These are phyloP conservation scores for Schizotus pectinicornis DNA, from an alignment of 2,888 invertebrate genomes.

Conservation along the genomic window DNA sequence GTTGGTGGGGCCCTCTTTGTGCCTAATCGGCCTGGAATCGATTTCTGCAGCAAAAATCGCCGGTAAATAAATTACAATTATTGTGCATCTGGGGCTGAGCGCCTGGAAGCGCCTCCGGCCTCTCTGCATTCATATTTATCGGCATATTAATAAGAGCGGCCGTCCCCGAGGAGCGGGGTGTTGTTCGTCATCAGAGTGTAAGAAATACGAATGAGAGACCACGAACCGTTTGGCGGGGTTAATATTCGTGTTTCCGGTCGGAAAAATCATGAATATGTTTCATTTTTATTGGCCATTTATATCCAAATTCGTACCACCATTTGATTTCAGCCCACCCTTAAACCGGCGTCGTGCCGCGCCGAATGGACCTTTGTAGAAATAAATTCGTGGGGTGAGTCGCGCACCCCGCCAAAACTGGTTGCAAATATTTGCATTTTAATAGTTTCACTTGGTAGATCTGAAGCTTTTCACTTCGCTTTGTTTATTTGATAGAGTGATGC, in stretches of 20 bases:
- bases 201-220: conserved; percentile 47
- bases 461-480: conserved; percentile 52
- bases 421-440: conserved; percentile 60
- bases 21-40: too few species aligned
- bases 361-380: conserved; percentile 44
- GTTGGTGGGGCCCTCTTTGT: too few species aligned
- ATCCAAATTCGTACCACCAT: conserved; percentile 54
- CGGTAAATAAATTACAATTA: too few species aligned
- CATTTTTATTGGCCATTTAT: conserved; percentile 61
- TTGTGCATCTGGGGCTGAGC: too few species aligned
- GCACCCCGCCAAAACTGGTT: conserved; percentile 43
- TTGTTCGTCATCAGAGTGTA: conserved; percentile 47
- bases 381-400: conserved; percentile 45
- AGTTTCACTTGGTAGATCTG: conserved; percentile 53
- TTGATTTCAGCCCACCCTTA: conserved; percentile 44
- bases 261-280: conserved; percentile 61
- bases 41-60: too few species aligned
- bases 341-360: conserved; percentile 36
- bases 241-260: conserved; percentile 56
- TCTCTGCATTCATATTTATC: conserved; percentile 20
- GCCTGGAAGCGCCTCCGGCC: not conserved
- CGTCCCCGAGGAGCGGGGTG: conserved; percentile 18
- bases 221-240: conserved; percentile 47
- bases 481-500: conserved; percentile 21
- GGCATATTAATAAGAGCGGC: conserved; percentile 19